A percentile compares a stretch with the other conserved stretches of the same genome.
phyloP scores from a whole-genome alignment of 2,888 invertebrate species.

The Cryptophagus acutangulus region DNA sequence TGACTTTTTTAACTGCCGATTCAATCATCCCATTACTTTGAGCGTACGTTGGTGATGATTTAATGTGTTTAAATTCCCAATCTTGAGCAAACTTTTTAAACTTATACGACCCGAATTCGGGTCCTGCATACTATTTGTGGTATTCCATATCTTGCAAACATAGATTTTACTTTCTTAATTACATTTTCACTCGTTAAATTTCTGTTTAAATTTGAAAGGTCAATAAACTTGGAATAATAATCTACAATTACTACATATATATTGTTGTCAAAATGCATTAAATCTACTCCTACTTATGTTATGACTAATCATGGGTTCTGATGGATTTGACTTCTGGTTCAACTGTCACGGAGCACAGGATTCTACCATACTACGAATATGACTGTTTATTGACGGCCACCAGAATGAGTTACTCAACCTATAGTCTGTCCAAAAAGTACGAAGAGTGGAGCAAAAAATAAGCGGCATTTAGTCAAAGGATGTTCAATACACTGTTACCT shows the following conservation, averaged over 20 bases:
- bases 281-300: conserved; percentile 10
- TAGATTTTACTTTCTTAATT: conserved; percentile 16
- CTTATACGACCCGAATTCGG: conserved; percentile 9
- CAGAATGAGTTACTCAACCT: conserved; percentile 3
- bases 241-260: conserved; percentile 12
- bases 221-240: conserved; percentile 9
- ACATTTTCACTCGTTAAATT: conserved; percentile 4
- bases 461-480: no score
- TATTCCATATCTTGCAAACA: conserved; percentile 19
- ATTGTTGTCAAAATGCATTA: conserved; percentile 12
- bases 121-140: conserved; percentile 16
- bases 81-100: conserved; percentile 17
- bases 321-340: conserved; percentile 2
- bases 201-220: conserved; percentile 3
- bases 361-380: conserved; percentile 9
- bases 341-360: background rate
- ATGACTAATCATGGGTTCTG: conserved; percentile 13
- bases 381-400: conserved; percentile 12
- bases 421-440: no score
- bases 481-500: no score
- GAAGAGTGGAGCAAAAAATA: no score
- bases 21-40: conserved; percentile 16
- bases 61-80: conserved; percentile 16
- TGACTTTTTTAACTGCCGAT: conserved; percentile 24
- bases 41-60: conserved; percentile 11